Percentiles rank a stretch among this genome's conserved stretches.
phyloP scores from a whole-genome alignment of 2,797 vertebrate species.

The Macropodus opercularis region DNA sequence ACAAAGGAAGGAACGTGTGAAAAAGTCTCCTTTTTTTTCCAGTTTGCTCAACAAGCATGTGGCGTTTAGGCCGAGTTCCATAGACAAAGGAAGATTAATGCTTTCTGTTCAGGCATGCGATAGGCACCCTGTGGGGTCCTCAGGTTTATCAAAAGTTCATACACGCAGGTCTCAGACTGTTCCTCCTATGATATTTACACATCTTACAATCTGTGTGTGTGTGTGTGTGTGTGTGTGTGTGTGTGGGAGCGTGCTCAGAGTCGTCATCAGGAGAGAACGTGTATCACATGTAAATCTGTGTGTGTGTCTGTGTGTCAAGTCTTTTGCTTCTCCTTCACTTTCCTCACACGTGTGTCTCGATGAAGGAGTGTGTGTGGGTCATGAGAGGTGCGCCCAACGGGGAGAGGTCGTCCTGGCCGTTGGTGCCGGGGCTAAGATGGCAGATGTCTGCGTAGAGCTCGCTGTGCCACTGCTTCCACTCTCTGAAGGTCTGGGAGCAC shows the following conservation, averaged over 20 bases:
- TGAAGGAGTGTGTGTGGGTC: slow-evolving; percentile 91
- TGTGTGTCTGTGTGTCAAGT: slow-evolving; percentile 29
- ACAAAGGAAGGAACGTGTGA: slow-evolving; percentile 65
- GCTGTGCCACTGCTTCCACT: slow-evolving; percentile 91
- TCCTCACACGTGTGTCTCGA: slow-evolving; percentile 89
- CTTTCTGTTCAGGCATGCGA: slow-evolving; percentile 90
- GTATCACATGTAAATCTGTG: slow-evolving; percentile 42
- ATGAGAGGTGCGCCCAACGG: slow-evolving; percentile 82
- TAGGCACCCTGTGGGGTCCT: slow-evolving; percentile 91
- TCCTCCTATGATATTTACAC: slow-evolving; percentile 85
- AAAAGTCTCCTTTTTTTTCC: slow-evolving; percentile 67
- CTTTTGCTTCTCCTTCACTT: slow-evolving; percentile 18
- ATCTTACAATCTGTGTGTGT: slow-evolving; percentile 81
- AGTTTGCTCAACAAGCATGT: slow-evolving; percentile 72
- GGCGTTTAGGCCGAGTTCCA: slow-evolving; percentile 77
- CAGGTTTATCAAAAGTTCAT: slow-evolving; percentile 86
- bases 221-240: slow-evolving; percentile 42
- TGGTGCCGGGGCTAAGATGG: slow-evolving; percentile 86
- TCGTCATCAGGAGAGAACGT: slow-evolving; percentile 43
- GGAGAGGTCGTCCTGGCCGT: slow-evolving; percentile 85
- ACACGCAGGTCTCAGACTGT: slow-evolving; percentile 79
- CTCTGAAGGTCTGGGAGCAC: slow-evolving; percentile 88
- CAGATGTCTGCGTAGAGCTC: slow-evolving; percentile 91
- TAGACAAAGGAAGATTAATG: slow-evolving; percentile 85
- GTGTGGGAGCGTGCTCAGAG: slow-evolving; percentile 55